Evolutionary conservation across 2,797 vertebrate species (phyloP), one percentile per base, ranked within the genome.

Genomic region (Enteromius paludinosus): DNA sequence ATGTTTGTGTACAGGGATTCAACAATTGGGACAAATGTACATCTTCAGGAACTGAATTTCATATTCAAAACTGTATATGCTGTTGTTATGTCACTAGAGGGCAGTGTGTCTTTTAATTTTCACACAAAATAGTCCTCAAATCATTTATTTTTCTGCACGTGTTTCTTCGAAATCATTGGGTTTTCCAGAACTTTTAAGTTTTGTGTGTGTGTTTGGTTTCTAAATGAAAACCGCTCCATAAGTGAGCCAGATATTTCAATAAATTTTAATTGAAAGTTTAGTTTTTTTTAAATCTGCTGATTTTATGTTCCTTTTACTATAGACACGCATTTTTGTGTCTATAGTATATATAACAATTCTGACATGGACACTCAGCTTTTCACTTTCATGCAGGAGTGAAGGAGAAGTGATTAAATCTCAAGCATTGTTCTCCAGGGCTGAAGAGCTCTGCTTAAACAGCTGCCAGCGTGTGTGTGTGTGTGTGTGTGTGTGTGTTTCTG

Each of bases 381-480:
- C 35, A 61, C 12, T 81, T 62, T 49, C 1, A 1, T 28, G 43
- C 69, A 49, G 28, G 15, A 25, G 43, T 65, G 18, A 30, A 78
- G 33, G 4, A 20, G 14, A 9, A 35, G 54, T 75, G 30, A 81
- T 76, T 64, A 25, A 65, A 25, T 4, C 14, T 41, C 4, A 6
- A 33, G 30, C 17, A 78, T 68, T 74, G 74, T 85, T 79, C 78
- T 23, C 38, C 65, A 28, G 41, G 43, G 38, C 47, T 81, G 28
- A 64, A 43, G 71, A 69, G 35, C 4, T 65, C 68, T 75, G 28
- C 71, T 56, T 83, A 84, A 79, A 84, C 84, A 86, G 84, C 78
- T 84, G 86, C 64, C 12, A 0, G 61, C 61, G 56, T 81, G 41
- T 73, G 68, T 81, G 77, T 83, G 49, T 73, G 66, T 81, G 41